phyloP scores from a whole-genome alignment of 2,113 vertebrate genomes.

The Chionodraco myersi region DNA sequence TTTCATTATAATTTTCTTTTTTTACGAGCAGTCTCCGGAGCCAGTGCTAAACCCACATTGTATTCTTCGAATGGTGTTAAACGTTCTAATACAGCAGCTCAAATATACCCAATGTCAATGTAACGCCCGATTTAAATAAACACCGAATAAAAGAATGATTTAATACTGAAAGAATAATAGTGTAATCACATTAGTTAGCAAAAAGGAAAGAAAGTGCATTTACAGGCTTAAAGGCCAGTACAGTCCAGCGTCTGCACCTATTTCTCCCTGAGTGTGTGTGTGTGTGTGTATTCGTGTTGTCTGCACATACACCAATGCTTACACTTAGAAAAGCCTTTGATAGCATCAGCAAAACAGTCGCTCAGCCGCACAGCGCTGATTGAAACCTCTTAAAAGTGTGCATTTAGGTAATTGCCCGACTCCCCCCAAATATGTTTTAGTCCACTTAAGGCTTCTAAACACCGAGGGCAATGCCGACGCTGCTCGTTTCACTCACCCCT shows the following conservation, averaged over 20 bases:
- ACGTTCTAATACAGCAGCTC: background rate
- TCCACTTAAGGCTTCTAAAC: slow-evolving; percentile 75
- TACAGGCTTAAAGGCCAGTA: background rate
- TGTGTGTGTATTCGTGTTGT: slow-evolving; percentile 23
- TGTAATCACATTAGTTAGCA: background rate
- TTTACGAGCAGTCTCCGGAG: too few relatives aligned
- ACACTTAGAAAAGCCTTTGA: slow-evolving; percentile 70
- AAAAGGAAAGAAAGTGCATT: background rate
- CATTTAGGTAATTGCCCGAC: slow-evolving; percentile 81
- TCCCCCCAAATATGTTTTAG: slow-evolving; percentile 75
- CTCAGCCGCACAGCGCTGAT: slow-evolving; percentile 68
- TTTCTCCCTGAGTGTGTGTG: background rate
- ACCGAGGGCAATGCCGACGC: slow-evolving; percentile 65
- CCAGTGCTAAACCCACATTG: too few relatives aligned
- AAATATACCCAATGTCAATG: background rate
- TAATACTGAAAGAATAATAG: background rate
- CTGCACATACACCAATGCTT: slow-evolving; percentile 59
- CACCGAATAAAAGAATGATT: background rate
- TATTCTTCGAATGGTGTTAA: background rate
- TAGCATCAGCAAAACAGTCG: slow-evolving; percentile 76
- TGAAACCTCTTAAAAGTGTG: slow-evolving; percentile 78
- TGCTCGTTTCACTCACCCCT: slow-evolving; percentile 72
- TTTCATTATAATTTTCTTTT: too few relatives aligned
- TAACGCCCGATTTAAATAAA: background rate
- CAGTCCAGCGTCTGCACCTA: background rate